A percentile compares a stretch with the other conserved stretches of the same genome.
Conservation (phyloP, 2,888 invertebrate species). For the Aleiodes alternator region DNA sequence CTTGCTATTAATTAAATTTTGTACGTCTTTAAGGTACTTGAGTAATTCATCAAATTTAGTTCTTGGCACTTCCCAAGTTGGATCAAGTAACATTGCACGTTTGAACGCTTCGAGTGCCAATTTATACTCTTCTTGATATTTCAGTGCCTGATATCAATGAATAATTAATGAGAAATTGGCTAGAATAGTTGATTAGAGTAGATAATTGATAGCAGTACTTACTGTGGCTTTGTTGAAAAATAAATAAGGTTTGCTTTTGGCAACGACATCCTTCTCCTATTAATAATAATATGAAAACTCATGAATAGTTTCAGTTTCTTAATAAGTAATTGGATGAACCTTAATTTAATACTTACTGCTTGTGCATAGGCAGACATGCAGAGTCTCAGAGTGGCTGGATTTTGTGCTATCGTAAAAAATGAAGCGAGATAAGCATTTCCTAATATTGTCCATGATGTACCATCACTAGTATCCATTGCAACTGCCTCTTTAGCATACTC, state of each 20-base stretch:
- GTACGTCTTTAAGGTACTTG: conserved; percentile 81
- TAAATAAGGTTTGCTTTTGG: conserved; percentile 85
- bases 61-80: conserved; percentile 84
- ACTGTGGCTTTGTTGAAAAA: conserved; percentile 91
- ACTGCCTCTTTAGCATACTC: conserved; percentile 90
- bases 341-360: conserved; percentile 79
- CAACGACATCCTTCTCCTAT: conserved; percentile 83
- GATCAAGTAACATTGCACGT: conserved; percentile 83
- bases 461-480: conserved; percentile 85
- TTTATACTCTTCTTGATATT: conserved; percentile 87
- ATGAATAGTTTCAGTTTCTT: neutral
- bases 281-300: conserved; percentile 51
- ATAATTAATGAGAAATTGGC: neutral
- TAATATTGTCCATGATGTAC: conserved; percentile 88
- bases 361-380: conserved; percentile 89
- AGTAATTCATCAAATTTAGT: conserved; percentile 80
- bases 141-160: conserved; percentile 79
- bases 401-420: conserved; percentile 86
- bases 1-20: conserved; percentile 80
- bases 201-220: conserved; percentile 72
- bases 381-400: conserved; percentile 82
- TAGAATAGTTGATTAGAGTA: neutral
- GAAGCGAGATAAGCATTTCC: conserved; percentile 90
- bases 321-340: neutral
- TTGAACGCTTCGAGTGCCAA: conserved; percentile 83